Conservation (phyloP, 2,113 vertebrate species). For the Atrichornis clamosus region DNA sequence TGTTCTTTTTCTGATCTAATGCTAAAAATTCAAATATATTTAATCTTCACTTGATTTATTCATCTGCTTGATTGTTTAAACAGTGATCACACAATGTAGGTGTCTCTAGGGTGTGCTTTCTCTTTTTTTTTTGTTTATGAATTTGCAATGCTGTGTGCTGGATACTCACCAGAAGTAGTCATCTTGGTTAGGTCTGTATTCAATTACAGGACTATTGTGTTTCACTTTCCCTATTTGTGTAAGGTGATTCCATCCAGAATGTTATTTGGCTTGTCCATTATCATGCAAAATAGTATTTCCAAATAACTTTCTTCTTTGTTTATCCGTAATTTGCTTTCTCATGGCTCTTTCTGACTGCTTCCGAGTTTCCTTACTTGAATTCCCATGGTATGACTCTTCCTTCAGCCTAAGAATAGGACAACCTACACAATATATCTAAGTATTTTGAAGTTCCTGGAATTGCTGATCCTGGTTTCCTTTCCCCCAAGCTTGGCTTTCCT, state of each 20-base stretch:
- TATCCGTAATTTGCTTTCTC: slow-evolving; percentile 12
- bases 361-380: background rate
- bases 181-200: background rate
- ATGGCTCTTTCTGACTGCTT: background rate
- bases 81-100: background rate
- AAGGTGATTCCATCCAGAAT: background rate
- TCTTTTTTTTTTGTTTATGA: background rate
- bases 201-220: background rate
- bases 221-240: background rate
- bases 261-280: background rate
- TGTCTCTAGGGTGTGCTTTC: background rate
- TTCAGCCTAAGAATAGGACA: background rate
- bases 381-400: background rate
- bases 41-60: background rate
- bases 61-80: background rate
- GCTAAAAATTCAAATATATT: background rate
- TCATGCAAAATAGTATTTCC: background rate
- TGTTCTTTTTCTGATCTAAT: background rate
- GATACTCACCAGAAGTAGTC: background rate
- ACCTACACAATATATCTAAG: background rate
- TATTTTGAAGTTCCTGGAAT: background rate
- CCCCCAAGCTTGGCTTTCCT: background rate
- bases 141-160: background rate
- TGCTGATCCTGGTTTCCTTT: background rate
- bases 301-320: background rate